Evolutionary conservation across 2,113 vertebrate species (phyloP).

Genomic region (Redunca redunca): DNA sequence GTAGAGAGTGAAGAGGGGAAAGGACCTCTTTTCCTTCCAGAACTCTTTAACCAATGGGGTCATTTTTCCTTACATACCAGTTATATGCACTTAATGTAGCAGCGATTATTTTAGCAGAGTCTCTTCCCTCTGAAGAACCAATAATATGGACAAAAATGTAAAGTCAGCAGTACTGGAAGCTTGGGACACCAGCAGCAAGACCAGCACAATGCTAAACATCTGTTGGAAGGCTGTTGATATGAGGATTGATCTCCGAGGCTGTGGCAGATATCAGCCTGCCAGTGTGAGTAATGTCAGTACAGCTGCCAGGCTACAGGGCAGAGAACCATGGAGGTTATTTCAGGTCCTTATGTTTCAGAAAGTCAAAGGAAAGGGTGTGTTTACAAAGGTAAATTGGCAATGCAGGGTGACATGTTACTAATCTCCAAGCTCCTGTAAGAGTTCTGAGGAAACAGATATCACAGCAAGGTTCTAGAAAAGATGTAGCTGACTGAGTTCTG

Average conservation of each 20-base stretch:
- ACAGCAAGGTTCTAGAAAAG: not conserved
- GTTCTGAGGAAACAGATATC: not conserved
- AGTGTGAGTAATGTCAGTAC: not conserved
- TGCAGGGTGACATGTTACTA: not conserved
- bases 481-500: not conserved
- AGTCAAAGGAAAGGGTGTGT: not conserved
- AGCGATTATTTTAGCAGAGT: not conserved
- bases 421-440: not conserved
- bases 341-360: not conserved
- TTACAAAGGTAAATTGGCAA: not conserved
- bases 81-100: not conserved
- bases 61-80: not conserved
- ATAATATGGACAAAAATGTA: not conserved
- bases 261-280: slow-evolving; percentile 18
- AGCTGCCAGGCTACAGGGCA: not conserved
- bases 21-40: not conserved
- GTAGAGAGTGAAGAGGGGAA: not conserved
- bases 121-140: not conserved
- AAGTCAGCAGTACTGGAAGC: not conserved
- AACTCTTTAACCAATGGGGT: not conserved
- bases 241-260: not conserved
- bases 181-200: not conserved
- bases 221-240: not conserved
- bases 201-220: not conserved
- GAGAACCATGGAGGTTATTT: not conserved